phyloP scores from a whole-genome alignment of 2,113 vertebrate genomes.

The Charadrius vociferus region DNA sequence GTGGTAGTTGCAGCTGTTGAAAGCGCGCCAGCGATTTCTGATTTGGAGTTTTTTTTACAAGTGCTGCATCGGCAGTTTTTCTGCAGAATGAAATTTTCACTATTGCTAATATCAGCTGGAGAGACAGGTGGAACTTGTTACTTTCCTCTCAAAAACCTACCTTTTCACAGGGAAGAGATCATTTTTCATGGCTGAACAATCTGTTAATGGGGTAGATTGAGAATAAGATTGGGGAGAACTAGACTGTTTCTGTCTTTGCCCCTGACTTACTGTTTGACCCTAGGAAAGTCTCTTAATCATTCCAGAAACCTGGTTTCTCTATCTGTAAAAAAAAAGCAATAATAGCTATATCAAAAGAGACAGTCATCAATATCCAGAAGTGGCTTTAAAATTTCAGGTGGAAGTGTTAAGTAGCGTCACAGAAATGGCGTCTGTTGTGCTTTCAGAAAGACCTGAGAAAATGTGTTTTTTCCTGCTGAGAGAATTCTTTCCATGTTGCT shows the following conservation, averaged over 20 bases:
- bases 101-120: constrained; percentile 48
- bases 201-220: not conserved
- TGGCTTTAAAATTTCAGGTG: constrained; percentile 5
- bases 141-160: constrained; percentile 14
- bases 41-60: constrained; percentile 33
- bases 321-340: not conserved
- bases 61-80: constrained; percentile 49
- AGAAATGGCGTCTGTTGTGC: not conserved
- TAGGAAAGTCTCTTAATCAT: not conserved
- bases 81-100: constrained; percentile 47
- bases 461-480: not conserved
- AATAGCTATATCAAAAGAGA: not conserved
- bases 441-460: not conserved
- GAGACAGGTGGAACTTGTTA: constrained; percentile 42
- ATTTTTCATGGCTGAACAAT: not conserved
- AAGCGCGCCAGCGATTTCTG: not conserved
- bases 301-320: not conserved
- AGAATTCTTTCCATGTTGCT: constrained; percentile 26
- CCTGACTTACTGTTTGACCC: not conserved
- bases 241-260: not conserved
- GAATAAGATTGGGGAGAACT: not conserved
- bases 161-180: constrained; percentile 1
- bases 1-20: constrained; percentile 48
- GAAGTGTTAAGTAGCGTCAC: not conserved
- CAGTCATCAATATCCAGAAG: not conserved